Percentiles rank a stretch among this genome's conserved stretches.
Evolutionary conservation across 2,797 vertebrate genomes (phyloP).

Genomic region (Mus caroli): DNA sequence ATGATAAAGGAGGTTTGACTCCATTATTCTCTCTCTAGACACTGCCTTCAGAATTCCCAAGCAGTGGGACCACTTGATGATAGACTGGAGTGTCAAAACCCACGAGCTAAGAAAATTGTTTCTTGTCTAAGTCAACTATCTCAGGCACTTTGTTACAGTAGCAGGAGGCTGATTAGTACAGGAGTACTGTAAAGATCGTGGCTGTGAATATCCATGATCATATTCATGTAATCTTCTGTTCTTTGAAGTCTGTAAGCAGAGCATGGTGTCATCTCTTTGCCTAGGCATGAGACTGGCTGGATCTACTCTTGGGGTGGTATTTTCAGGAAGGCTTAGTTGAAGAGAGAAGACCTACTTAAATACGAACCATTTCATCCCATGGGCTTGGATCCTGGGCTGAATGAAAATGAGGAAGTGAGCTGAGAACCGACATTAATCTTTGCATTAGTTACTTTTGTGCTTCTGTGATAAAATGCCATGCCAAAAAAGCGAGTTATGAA

Average conservation of each 20-base stretch:
- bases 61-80: not conserved
- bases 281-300: not conserved
- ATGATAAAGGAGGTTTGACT: not conserved
- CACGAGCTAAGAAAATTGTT: not conserved
- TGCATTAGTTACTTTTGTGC: not conserved
- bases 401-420: not conserved
- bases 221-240: not conserved
- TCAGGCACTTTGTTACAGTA: not conserved
- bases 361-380: not conserved
- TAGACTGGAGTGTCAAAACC: not conserved
- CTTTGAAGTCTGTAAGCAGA: slow-evolving; percentile 7
- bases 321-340: not conserved
- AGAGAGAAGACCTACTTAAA: not conserved
- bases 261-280: not conserved
- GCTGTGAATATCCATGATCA: not conserved
- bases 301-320: not conserved
- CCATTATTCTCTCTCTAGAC: not conserved
- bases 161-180: not conserved
- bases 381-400: not conserved
- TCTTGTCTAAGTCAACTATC: not conserved
- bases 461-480: not conserved
- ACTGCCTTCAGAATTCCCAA: not conserved
- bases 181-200: not conserved
- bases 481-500: not conserved
- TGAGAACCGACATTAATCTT: not conserved